phyloP scores from a whole-genome alignment of 1,140 invertebrate genomes.

The Acromyrmex echinatior region DNA sequence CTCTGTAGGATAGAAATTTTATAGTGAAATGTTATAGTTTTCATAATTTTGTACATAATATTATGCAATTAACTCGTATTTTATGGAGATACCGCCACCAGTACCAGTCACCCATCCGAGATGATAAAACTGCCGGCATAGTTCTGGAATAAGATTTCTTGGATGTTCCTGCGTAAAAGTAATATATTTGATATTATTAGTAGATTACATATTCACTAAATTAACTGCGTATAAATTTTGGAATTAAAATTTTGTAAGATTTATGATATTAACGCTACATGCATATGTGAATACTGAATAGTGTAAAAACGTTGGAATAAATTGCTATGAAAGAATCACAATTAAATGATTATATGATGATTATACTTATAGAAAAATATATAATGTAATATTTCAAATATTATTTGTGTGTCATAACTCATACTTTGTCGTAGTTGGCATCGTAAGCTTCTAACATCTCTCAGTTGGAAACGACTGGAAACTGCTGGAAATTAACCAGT shows the following conservation, averaged over 20 bases:
- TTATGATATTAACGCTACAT: background rate
- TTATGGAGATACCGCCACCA: constrained; percentile 97
- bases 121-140: constrained; percentile 96
- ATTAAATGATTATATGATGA: no score
- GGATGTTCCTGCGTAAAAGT: constrained; percentile 90
- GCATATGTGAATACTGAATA: background rate
- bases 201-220: background rate
- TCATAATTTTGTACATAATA: background rate
- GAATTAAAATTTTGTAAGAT: constrained; percentile 25
- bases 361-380: background rate
- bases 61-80: constrained; percentile 89
- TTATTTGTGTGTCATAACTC: background rate
- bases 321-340: background rate
- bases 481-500: background rate
- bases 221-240: constrained; percentile 20
- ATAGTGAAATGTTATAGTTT: background rate
- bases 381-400: background rate
- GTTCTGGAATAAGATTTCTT: constrained; percentile 94
- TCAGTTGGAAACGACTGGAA: background rate
- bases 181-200: background rate
- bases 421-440: constrained; percentile 71
- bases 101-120: constrained; percentile 98
- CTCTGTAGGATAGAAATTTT: constrained; percentile 86
- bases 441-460: constrained; percentile 62
- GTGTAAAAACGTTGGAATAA: background rate